Base-by-base conservation (phyloP, 2,113 vertebrate species). In the Camelus dromedarius region DNA sequence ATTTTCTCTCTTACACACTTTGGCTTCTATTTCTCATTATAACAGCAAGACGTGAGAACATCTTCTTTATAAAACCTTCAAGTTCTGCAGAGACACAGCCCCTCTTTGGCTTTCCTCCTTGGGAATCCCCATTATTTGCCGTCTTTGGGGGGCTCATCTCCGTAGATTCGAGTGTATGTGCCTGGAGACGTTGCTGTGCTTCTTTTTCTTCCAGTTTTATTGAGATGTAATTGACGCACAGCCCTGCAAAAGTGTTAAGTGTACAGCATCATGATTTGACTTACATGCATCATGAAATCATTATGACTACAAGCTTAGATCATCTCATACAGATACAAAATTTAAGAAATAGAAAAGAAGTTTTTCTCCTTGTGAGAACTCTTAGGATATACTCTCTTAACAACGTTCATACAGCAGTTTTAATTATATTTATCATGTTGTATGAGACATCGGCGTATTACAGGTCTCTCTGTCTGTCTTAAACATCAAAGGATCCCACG, bases 21-120 rank as follows among this genome's bases (percentile, higher is more conserved):
- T 42, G 79, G 58, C 35, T 75, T 95, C 96, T 81, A 52, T 87
- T 87, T 96, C 66, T 76, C 62, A 22, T 50, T 38, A 19, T 19
- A 32, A 42, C 2, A 58, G 20, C 22, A 30, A 92, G 73, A 60
- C 19, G 26, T 2, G 10, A 83, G 24, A 91, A 10, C 0, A 38
- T 2, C 26, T 48, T 83, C 67, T 93, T 66, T 73, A 26, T 64
- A 90, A 62, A 84, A 84, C 20, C 35, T 75, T 56, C 30, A 38
- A n/a, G 48, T 4, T 0, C 38, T 15, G 4, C 18, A 30, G 67
- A 82, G 32, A 52, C 48, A 32, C 3, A 30, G 52, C 15, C n/a
- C 8, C 22, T 16, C 3, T 8, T 32, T 9, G 28, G 24, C 18
- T 15, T 2, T 24, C 58, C 19, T 24, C 56, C 72, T 26, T 32